Conservation (phyloP, 2,113 vertebrate species). For the Sterrhoptilus dennistouni region DNA sequence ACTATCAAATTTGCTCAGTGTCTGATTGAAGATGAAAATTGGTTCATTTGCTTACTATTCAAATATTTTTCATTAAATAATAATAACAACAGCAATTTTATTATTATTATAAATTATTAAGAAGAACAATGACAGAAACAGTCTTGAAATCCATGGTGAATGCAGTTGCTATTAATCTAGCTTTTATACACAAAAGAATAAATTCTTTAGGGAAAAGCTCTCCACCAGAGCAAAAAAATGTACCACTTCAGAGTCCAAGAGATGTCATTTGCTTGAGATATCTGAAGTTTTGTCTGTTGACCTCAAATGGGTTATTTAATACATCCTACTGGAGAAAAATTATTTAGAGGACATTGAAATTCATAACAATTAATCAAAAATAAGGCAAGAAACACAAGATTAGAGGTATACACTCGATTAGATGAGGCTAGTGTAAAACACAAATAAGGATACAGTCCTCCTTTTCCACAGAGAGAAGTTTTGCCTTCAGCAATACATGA, state of each 20-base stretch:
- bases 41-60: not conserved
- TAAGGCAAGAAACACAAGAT: not conserved
- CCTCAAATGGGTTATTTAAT: not conserved
- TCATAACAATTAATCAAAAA: not conserved
- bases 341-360: not conserved
- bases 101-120: not conserved
- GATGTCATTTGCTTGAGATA: not conserved
- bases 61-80: not conserved
- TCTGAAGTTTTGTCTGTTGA: not conserved
- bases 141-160: not conserved
- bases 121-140: not conserved
- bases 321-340: not conserved
- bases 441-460: not conserved
- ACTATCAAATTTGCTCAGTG: not conserved
- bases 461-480: not conserved
- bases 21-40: not conserved
- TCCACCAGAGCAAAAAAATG: not conserved
- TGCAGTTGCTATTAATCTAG: not conserved
- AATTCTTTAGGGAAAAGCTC: not conserved
- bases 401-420: not conserved
- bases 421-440: not conserved
- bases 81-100: not conserved
- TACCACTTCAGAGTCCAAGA: not conserved
- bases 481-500: not conserved
- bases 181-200: not conserved